phyloP scores from a whole-genome alignment of 2,797 vertebrate species.

The Aselliscus stoliczkanus region DNA sequence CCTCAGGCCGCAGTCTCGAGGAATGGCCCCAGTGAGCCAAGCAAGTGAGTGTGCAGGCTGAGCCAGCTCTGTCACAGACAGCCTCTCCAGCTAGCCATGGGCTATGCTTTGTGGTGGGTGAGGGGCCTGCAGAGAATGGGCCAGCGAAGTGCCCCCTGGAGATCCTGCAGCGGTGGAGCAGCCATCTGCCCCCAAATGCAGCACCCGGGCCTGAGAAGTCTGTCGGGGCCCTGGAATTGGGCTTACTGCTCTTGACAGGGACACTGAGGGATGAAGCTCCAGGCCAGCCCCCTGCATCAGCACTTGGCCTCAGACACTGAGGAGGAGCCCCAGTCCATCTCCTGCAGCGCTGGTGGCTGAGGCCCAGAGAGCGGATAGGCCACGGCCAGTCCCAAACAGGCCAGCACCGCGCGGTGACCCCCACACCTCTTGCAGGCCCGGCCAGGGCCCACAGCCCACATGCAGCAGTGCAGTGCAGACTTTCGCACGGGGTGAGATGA shows the following conservation, averaged over 20 bases:
- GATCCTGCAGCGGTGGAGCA: neutral
- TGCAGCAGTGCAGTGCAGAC: neutral
- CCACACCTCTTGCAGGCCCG: neutral
- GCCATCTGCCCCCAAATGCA: neutral
- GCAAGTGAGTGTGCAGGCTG: no score
- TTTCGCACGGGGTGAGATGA: no score
- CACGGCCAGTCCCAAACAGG: rapidly evolving
- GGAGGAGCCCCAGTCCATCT: neutral
- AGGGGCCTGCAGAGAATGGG: neutral
- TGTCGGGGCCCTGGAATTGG: neutral
- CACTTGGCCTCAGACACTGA: neutral
- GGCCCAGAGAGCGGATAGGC: neutral
- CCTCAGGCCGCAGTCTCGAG: neutral
- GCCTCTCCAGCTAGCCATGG: neutral
- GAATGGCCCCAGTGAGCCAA: neutral
- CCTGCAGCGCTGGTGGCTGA: neutral
- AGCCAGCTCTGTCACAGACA: neutral
- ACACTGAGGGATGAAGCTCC: neutral
- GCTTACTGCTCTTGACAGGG: neutral
- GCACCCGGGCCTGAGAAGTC: neutral
- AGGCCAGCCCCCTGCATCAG: neutral
- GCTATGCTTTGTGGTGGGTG: neutral
- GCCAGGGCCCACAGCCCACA: neutral
- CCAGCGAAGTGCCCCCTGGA: neutral
- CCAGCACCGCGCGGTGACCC: neutral